Base-by-base conservation (phyloP, 1,140 invertebrate genomes). In the Caerostris extrusa region DNA sequence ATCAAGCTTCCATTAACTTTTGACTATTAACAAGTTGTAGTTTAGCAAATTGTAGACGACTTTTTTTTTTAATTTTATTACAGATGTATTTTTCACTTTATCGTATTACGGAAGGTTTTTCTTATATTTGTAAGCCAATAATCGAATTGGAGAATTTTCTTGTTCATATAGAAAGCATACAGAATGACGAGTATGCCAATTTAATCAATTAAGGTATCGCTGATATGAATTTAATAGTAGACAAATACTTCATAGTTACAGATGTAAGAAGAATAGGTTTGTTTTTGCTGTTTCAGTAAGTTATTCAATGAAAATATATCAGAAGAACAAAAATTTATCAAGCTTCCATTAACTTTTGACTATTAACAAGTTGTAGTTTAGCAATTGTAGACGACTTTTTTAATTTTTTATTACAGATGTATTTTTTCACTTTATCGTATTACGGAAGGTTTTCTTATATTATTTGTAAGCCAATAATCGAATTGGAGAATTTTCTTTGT, bases 11-110 rank as follows among this genome's bases (percentile, higher is more conserved):
- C n/a, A n/a, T n/a, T n/a, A n/a, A n/a, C n/a, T n/a, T n/a, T n/a
- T n/a, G n/a, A n/a, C n/a, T n/a, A n/a, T n/a, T n/a, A 91, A 91
- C 71, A 91, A 90, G 88, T 67, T n/a, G 55, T 55, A 61, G 14
- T 85, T 77, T 77, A 10, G 34, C 69, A 53, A 64, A 77, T 77
- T 77, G 69, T 10, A 77, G 69, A 12, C 8, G 69, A 10, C 12
- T n/a, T n/a, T n/a, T 77, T 53, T 77, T 71, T 71, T 77, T 53
- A 17, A 17, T 17, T 8, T n/a, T n/a, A n/a, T 50, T 14, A 8
- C 19, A 77, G 19, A 53, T 53, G 10, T 77, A 77, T 53, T 10
- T 14, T 53, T 53, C 69, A 77, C 69, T 50, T 77, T 77, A 77
- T 77, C 69, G 69, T 77, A 77, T 77, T 34, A 77, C 14, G 7